Base-by-base conservation (phyloP, 2,888 invertebrate genomes). In the Acheta domesticus region DNA sequence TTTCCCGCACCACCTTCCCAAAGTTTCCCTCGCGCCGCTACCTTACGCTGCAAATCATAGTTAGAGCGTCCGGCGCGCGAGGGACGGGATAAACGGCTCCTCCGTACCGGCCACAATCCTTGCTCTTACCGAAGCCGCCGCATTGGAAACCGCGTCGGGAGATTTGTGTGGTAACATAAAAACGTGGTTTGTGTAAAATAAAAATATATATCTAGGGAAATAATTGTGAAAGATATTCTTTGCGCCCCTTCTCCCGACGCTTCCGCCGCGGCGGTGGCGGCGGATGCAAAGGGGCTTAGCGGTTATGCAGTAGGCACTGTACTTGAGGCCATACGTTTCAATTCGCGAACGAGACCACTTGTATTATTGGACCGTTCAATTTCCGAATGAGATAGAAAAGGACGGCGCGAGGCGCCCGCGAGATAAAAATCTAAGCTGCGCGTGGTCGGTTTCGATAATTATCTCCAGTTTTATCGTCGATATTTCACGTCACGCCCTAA, bases 141-240 rank as follows among this genome's bases (percentile, higher is more conserved):
- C 62, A 62, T 62, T 62, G 62, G 62, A 62, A 62, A 62, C 62
- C 62, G 62, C 14, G 16, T n/a, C 16, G 62, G n/a, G 62, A 62
- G 62, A 62, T 62, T 62, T 62, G 62, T 62, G 62, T 62, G 62
- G 62, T 14, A 62, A 62, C 62, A 62, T 62, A 62, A 62, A 62
- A 62, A 62, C 62, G 62, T 62, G 62, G 62, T 62, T 62, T 62
- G 62, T 62, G 62, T 62, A 62, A 62, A 62, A 62, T 62, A 62
- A 62, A 62, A 62, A 62, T 62, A 62, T 62, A 62, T 62, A 62
- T 62, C 62, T 62, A 62, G 62, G n/a, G 62, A 62, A 62, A 62
- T 62, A 62, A 62, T 62, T 62, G 62, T 62, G 62, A 62, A 62
- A 62, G 62, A 62, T 62, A 62, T 62, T 62, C 62, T 62, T 62